Evolutionary conservation across 2,113 vertebrate species (phyloP).

Genomic region (Azemiops feae): DNA sequence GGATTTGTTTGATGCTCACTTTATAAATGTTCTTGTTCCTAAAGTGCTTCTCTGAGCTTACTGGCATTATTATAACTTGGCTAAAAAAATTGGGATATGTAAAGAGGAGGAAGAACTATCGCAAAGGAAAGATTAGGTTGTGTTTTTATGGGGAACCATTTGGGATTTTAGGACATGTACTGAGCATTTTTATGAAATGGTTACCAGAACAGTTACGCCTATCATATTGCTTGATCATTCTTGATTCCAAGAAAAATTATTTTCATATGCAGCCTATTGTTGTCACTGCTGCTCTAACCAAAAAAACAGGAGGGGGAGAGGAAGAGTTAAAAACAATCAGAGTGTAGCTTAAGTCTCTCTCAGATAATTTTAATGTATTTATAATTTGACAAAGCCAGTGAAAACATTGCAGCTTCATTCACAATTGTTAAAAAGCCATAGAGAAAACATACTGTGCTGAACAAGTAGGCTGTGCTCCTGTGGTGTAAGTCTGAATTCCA

Average conservation of each 20-base stretch:
- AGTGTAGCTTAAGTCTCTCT: neutral
- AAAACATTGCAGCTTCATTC: neutral
- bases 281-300: too few species aligned
- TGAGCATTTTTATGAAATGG: neutral
- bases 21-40: neutral
- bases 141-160: neutral
- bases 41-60: neutral
- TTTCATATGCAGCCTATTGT: neutral
- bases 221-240: neutral
- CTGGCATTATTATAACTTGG: neutral
- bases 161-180: neutral
- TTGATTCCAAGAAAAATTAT: neutral
- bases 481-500: neutral
- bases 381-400: neutral
- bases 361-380: neutral
- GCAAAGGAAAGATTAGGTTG: neutral
- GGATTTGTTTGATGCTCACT: neutral
- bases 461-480: neutral
- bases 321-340: neutral
- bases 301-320: neutral
- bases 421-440: neutral
- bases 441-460: neutral
- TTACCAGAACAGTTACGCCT: neutral
- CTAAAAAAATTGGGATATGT: neutral
- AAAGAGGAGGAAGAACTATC: neutral